phyloP scores from a whole-genome alignment of 2,797 vertebrate genomes.

The Hippocampus kuda region DNA sequence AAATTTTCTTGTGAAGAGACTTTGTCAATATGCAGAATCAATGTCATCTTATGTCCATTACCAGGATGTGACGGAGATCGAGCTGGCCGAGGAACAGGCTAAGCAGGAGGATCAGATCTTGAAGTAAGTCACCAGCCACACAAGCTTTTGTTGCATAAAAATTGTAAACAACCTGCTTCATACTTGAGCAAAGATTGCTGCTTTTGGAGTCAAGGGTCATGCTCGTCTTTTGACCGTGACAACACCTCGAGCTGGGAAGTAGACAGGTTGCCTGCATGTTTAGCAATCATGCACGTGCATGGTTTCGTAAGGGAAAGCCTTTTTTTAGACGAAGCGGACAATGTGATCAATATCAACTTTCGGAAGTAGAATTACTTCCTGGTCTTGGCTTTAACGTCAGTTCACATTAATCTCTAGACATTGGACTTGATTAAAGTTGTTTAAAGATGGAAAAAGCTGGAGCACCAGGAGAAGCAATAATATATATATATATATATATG shows the following conservation, averaged over 20 bases:
- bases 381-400: not conserved
- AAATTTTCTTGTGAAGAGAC: too few relatives aligned
- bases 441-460: not conserved
- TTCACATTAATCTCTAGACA: not conserved
- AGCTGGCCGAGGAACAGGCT: conserved; percentile 81
- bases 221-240: not conserved
- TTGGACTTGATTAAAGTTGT: not conserved
- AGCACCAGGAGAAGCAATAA: too few relatives aligned
- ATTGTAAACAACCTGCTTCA: not conserved
- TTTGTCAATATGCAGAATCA: not conserved
- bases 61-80: conserved; percentile 86
- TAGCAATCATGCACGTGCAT: not conserved
- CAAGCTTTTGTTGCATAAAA: not conserved
- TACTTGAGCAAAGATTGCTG: not conserved
- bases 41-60: conserved; percentile 6
- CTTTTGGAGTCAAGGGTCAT: not conserved
- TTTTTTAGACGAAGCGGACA: not conserved
- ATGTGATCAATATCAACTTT: not conserved
- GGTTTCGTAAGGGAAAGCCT: not conserved
- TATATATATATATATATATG: too few relatives aligned
- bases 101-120: conserved; percentile 84
- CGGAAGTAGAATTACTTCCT: not conserved
- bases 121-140: conserved; percentile 70
- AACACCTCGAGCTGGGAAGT: not conserved
- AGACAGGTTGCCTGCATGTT: not conserved